A percentile compares a stretch with the other conserved stretches of the same genome.
Evolutionary conservation across 2,113 vertebrate genomes (phyloP).

Genomic region (Meles meles): DNA sequence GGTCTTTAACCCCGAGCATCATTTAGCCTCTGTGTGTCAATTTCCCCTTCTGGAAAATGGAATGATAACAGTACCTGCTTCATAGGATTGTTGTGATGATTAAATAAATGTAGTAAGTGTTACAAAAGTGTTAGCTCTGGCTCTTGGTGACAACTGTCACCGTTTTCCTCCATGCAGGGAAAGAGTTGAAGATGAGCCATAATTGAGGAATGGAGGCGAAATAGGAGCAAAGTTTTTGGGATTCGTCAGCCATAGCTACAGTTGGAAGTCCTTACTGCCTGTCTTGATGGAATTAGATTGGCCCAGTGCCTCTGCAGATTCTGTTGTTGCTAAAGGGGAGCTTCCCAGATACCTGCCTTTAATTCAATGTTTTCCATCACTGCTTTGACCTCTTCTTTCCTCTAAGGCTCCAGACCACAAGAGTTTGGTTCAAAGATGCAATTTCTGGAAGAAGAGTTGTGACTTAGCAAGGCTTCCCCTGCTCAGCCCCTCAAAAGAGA

Average conservation of each 20-base stretch:
- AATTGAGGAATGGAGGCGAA: not conserved
- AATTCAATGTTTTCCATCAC: not conserved
- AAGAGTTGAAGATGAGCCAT: not conserved
- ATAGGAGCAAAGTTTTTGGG: not conserved
- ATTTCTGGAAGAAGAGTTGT: not conserved
- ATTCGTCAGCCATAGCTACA: not conserved
- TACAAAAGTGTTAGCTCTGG: not conserved
- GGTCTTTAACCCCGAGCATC: not conserved
- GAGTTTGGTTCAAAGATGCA: not conserved
- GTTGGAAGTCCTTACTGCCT: not conserved
- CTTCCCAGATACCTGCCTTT: not conserved
- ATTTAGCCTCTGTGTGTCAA: not conserved
- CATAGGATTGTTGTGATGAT: not conserved
- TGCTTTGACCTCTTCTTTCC: not conserved
- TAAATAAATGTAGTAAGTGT: not conserved
- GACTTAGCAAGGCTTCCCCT: not conserved
- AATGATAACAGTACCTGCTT: not conserved
- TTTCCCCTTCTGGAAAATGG: not conserved
- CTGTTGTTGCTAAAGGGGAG: not conserved
- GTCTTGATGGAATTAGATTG: not conserved
- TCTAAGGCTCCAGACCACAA: not conserved
- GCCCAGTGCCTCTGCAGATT: not conserved
- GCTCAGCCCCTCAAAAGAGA: not conserved
- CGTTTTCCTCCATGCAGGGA: not conserved
- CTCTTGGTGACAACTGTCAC: not conserved